A percentile compares a stretch with the other conserved stretches of the same genome.
Evolutionary conservation across 2,113 vertebrate species (phyloP).

Genomic region (Uropsilus gracilis): DNA sequence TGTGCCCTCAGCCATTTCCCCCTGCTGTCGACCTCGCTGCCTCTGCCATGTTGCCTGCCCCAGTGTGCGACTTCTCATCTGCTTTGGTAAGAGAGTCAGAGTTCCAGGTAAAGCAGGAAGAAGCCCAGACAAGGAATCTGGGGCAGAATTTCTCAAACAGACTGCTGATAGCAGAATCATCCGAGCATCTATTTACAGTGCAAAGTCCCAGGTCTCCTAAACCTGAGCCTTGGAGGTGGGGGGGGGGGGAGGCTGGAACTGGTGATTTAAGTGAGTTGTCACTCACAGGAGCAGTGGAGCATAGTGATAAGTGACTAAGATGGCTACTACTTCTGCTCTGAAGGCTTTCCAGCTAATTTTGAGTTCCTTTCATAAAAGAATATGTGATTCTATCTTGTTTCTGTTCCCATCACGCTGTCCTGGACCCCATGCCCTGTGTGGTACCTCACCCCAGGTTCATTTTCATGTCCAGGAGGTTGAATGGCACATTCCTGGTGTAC

Average conservation of each 20-base stretch:
- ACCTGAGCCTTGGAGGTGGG: not conserved
- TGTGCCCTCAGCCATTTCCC: not conserved
- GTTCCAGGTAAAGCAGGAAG: not conserved
- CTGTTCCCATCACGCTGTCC: not conserved
- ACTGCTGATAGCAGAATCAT: not conserved
- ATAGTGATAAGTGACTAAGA: not conserved
- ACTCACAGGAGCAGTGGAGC: not conserved
- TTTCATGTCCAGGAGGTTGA: conserved; percentile 48
- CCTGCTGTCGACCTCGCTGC: not conserved
- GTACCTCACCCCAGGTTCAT: not conserved
- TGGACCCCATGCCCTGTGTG: not conserved
- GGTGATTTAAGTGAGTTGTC: not conserved
- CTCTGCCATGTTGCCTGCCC: not conserved
- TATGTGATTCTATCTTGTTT: not conserved
- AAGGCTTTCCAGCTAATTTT: not conserved
- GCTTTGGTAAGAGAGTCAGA: not conserved
- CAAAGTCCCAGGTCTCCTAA: not conserved
- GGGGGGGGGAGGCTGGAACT: not conserved
- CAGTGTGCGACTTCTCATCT: not conserved
- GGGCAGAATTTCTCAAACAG: not conserved
- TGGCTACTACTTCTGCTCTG: not conserved
- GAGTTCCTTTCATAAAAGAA: not conserved
- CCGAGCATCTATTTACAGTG: not conserved
- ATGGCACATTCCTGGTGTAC: not conserved
- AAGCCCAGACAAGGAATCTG: not conserved